phyloP scores from a whole-genome alignment of 2,797 vertebrate species.

The Cottoperca gobio region DNA sequence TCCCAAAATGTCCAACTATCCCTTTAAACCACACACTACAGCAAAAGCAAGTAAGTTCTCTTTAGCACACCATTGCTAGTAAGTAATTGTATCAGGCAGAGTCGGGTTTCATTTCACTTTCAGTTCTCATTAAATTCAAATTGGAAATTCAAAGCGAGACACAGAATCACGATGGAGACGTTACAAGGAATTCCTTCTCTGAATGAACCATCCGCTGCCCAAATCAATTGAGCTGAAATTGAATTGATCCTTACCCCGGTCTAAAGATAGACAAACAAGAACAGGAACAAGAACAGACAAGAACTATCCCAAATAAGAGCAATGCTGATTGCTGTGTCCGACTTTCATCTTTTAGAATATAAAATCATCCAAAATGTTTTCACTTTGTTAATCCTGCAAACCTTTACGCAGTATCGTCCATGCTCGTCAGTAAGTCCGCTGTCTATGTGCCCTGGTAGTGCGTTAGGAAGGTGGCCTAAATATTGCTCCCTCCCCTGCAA shows the following conservation, averaged over 20 bases:
- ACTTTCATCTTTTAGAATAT: slow-evolving; percentile 4
- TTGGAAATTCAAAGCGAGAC: slow-evolving; percentile 12
- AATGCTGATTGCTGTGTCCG: background rate
- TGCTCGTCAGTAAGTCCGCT: slow-evolving; percentile 47
- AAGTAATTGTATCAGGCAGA: slow-evolving; percentile 2
- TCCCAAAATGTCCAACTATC: background rate
- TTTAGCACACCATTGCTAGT: slow-evolving; percentile 3
- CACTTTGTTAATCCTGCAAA: slow-evolving; percentile 26
- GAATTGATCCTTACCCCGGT: slow-evolving; percentile 17
- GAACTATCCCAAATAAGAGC: slow-evolving; percentile 29
- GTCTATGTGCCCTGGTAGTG: slow-evolving; percentile 58
- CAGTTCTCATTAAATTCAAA: slow-evolving; percentile 30
- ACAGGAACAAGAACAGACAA: slow-evolving; percentile 17
- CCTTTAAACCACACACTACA: background rate
- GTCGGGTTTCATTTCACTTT: slow-evolving; percentile 23
- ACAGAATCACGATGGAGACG: slow-evolving; percentile 14
- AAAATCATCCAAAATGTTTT: background rate
- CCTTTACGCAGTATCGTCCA: slow-evolving; percentile 28
- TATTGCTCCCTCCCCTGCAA: slow-evolving; percentile 48
- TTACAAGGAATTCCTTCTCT: slow-evolving; percentile 30
- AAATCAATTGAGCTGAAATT: slow-evolving; percentile 40
- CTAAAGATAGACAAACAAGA: slow-evolving; percentile 45
- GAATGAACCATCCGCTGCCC: slow-evolving; percentile 37
- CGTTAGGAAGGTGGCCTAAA: slow-evolving; percentile 66
- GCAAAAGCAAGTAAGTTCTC: background rate